Conservation (phyloP, 2,797 vertebrate species). For the Tangara arthus region DNA sequence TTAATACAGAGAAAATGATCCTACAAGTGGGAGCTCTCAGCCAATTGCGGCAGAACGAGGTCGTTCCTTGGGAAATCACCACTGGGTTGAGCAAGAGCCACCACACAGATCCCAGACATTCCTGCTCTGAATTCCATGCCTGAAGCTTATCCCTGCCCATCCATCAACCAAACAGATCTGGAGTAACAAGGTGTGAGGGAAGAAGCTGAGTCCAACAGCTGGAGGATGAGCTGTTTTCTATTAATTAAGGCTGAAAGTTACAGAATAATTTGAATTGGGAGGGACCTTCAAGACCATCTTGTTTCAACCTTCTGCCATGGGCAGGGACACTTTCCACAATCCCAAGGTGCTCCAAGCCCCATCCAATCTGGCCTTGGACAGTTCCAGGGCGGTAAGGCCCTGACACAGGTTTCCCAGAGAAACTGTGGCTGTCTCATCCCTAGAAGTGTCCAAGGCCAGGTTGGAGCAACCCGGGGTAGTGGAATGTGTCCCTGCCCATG, state of each 20-base stretch:
- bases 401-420: background rate
- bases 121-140: background rate
- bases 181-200: background rate
- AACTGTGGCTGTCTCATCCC: background rate
- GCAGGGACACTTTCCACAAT: background rate
- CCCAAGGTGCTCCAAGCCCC: background rate
- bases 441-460: background rate
- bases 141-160: background rate
- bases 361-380: background rate
- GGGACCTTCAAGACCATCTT: fast-evolving
- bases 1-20: background rate
- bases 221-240: fast-evolving
- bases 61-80: background rate
- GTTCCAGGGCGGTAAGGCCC: background rate
- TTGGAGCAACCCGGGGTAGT: background rate
- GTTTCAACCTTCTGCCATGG: fast-evolving
- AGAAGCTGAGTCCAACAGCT: background rate
- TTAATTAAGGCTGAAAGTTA: background rate
- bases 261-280: background rate
- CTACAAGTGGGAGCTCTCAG: background rate
- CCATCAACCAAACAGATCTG: background rate
- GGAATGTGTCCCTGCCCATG: background rate
- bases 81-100: background rate
- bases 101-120: background rate
- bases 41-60: fast-evolving